These are phyloP conservation scores for Eupithecia centaureata DNA, from an alignment of 2,888 invertebrate genomes.

Conservation along the genomic window DNA sequence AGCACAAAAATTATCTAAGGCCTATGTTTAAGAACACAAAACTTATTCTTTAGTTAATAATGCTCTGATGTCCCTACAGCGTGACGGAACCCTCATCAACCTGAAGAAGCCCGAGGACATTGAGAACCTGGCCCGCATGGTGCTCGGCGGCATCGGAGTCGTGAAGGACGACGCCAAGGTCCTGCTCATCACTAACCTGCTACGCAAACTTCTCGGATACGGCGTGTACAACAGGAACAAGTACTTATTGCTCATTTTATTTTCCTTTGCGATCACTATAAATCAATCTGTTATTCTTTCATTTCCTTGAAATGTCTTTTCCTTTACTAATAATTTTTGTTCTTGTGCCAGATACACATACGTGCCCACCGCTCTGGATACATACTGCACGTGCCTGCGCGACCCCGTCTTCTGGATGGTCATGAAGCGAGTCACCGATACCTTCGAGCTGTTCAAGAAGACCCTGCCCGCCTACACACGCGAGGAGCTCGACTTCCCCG, in stretches of 20 bases:
- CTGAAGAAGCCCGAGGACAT: conserved; percentile 87
- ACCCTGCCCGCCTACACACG: conserved; percentile 84
- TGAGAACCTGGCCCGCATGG: conserved; percentile 86
- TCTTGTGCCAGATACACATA: conserved; percentile 68
- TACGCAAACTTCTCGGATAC: conserved; percentile 69
- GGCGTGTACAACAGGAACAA: conserved; percentile 70
- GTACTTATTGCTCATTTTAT: conserved; percentile 53
- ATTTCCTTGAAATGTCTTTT: neutral
- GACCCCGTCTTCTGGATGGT: conserved; percentile 90
- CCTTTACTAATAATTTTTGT: neutral
- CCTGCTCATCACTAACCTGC: conserved; percentile 69
- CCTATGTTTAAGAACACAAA: no score
- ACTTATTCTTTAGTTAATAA: neutral
- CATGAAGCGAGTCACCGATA: conserved; percentile 84
- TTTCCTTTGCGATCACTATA: neutral
- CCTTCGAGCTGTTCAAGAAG: conserved; percentile 84
- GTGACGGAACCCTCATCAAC: conserved; percentile 84
- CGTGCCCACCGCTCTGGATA: conserved; percentile 85
- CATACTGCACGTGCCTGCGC: conserved; percentile 86
- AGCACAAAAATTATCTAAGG: no score
- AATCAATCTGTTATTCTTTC: neutral
- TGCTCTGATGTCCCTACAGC: conserved; percentile 50
- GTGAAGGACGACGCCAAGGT: conserved; percentile 83
- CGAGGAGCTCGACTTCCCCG: conserved; percentile 85
- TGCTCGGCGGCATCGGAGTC: conserved; percentile 85